These are phyloP conservation scores for Engystomops pustulosus DNA, from an alignment of 2,113 vertebrate genomes.

Conservation along the genomic window DNA sequence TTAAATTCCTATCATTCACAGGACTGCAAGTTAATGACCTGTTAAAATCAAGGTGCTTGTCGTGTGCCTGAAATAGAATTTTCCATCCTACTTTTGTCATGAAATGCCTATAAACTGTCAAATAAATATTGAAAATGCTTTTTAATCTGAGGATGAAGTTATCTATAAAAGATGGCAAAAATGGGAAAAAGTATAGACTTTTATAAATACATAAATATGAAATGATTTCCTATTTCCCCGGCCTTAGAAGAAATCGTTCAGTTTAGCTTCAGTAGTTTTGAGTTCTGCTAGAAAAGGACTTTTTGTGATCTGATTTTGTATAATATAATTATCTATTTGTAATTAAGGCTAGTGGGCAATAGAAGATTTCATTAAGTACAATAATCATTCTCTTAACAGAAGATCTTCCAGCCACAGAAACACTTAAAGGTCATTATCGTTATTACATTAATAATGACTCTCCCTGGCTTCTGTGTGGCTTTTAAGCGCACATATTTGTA, in stretches of 20 bases:
- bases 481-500: constrained; percentile 15
- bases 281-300: background rate
- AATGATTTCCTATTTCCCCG: constrained; percentile 34
- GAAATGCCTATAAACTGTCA: constrained; percentile 56
- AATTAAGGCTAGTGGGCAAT: constrained; percentile 40
- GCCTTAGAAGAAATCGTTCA: constrained; percentile 17
- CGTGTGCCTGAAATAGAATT: constrained; percentile 50
- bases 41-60: constrained; percentile 57
- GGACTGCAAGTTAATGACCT: constrained; percentile 52
- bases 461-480: background rate
- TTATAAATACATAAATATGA: constrained; percentile 60
- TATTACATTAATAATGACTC: constrained; percentile 37
- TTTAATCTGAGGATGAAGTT: constrained; percentile 57
- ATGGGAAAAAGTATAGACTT: constrained; percentile 45
- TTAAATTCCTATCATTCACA: constrained; percentile 52
- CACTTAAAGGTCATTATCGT: constrained; percentile 32
- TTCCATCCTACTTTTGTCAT: constrained; percentile 54
- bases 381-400: constrained; percentile 20
- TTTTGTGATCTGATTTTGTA: constrained; percentile 50
- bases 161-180: constrained; percentile 53
- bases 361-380: constrained; percentile 35
- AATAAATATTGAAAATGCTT: constrained; percentile 60
- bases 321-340: constrained; percentile 47
- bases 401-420: constrained; percentile 30
- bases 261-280: constrained; percentile 39